Base-by-base conservation (phyloP, 1,140 invertebrate genomes). In the Lysiphlebus fabarum region DNA sequence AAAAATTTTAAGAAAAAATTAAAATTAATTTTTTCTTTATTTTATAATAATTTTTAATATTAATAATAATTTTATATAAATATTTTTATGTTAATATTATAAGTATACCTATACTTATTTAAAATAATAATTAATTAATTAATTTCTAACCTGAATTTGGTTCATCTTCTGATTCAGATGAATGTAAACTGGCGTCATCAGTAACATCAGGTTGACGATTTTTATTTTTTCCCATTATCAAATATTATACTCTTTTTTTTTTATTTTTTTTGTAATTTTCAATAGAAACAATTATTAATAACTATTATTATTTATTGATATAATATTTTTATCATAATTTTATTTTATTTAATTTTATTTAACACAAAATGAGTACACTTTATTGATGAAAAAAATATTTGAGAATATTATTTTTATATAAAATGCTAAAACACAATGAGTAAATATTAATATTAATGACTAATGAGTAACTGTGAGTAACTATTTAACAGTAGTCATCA, bases 161-260 rank as follows among this genome's bases (percentile, higher is more conserved):
- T 62, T 86, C 86, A 50, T 86, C 84, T 51, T 82, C 85, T 6
- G 84, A 86, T 65, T 87, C 86, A 2, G 86, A 84, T 0, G 82
- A 70, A 11, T 72, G 68, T n/a, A 70, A 70, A 36, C 66, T 70
- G 6, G 59, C 58, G 10, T 87, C 83, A 55, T 78, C 80, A 49
- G 82, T 82, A 51, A 78, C 76, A 26, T 78, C 80, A 5, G 81
- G 81, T 62, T 86, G 84, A 55, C 79, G 80, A 66, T 86, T 85
- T 70, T 84, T 83, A 74, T 86, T 87, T 74, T 85, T 86, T 68
- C 63, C 67, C 71, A 73, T 73, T 47, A 61, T 58, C 34, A 34
- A 36, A 43, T 5, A 7, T 34, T 56, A n/a, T n/a, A n/a, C 9
- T 12, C 6, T n/a, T n/a, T 38, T 45, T 45, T 6, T 5, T 36